phyloP scores from a whole-genome alignment of 2,113 vertebrate species.

The Microcebus tavaratra region DNA sequence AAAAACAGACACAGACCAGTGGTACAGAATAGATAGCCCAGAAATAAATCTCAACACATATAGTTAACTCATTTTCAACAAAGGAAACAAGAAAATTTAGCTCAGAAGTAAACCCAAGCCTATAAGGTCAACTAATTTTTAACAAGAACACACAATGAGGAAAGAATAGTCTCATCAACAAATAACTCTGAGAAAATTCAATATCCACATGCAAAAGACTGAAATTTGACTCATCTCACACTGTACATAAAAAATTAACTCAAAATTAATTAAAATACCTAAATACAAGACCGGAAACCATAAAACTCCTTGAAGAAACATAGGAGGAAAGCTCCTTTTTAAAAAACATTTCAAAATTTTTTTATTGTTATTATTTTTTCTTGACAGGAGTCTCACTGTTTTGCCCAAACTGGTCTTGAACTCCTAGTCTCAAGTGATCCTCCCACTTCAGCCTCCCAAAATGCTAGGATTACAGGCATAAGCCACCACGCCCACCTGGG shows the following conservation, averaged over 20 bases:
- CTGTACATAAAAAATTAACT: neutral
- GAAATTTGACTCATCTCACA: neutral
- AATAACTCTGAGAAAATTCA: neutral
- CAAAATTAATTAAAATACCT: neutral
- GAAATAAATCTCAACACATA: neutral
- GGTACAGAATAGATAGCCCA: neutral
- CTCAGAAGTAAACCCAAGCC: neutral
- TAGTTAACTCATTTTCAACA: no score
- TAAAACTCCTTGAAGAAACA: neutral
- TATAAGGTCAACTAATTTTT: neutral
- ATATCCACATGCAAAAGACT: neutral
- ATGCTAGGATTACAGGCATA: no score
- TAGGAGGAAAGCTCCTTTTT: neutral
- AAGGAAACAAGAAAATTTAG: no score
- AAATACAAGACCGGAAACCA: neutral
- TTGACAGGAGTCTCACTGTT: no score
- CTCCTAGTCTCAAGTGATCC: no score
- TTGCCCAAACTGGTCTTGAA: no score
- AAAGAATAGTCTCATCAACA: neutral
- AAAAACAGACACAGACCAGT: neutral
- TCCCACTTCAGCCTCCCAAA: no score
- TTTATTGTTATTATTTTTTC: no score
- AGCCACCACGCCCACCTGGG: no score
- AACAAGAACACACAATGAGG: neutral
- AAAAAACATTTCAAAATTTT: no score